These are phyloP conservation scores for Malurus alboscapulatus DNA, from an alignment of 2,113 vertebrate species.

Conservation along the genomic window DNA sequence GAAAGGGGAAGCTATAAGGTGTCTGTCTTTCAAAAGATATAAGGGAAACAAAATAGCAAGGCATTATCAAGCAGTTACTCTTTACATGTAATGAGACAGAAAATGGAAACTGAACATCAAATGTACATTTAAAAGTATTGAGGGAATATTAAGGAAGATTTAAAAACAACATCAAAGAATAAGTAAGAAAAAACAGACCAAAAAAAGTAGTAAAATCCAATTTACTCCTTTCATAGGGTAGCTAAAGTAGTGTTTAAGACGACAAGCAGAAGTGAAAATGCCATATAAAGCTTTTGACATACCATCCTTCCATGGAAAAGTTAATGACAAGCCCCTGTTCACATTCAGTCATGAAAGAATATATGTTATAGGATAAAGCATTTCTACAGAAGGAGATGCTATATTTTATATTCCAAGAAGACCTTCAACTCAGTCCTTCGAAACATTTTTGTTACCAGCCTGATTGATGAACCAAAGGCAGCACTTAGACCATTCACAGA, in stretches of 20 bases:
- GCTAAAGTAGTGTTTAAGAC: neutral
- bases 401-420: neutral
- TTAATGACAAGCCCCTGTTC: neutral
- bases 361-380: neutral
- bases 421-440: neutral
- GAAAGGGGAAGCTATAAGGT: neutral
- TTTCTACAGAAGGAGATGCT: neutral
- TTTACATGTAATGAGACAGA: neutral
- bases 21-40: neutral
- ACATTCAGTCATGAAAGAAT: neutral
- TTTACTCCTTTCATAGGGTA: neutral
- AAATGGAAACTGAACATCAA: neutral
- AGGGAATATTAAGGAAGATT: neutral
- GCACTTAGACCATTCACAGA: neutral
- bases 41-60: neutral
- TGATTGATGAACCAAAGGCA: neutral
- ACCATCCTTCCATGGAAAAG: neutral
- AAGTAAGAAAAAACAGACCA: rapidly evolving
- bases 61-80: neutral
- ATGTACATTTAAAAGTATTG: neutral
- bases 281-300: neutral
- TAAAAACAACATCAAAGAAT: neutral
- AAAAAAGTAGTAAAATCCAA: neutral
- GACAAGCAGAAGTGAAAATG: neutral
- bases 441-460: neutral